phyloP scores from a whole-genome alignment of 2,888 invertebrate species.

The Galerucella pusilla region DNA sequence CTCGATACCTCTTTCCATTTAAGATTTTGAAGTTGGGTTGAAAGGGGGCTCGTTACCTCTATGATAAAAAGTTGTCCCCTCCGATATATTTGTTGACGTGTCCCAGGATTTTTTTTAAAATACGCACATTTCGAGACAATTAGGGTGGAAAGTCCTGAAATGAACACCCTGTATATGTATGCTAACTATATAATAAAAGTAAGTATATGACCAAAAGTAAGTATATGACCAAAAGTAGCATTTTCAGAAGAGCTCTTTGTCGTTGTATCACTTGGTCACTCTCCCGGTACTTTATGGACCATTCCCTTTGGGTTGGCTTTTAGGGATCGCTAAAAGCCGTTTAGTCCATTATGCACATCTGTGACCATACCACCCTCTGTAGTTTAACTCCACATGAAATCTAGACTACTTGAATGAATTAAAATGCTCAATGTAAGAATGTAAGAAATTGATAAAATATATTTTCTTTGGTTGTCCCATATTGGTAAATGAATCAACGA shows the following conservation, averaged over 20 bases:
- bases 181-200: neutral
- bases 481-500: too few species aligned
- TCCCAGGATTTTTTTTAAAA: too few species aligned
- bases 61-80: too few species aligned
- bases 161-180: too few species aligned
- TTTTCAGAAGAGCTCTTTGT: neutral
- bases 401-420: constrained; percentile 9
- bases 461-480: too few species aligned
- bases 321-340: constrained; percentile 14
- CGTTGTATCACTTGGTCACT: neutral
- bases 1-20: too few species aligned
- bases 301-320: neutral
- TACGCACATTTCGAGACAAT: too few species aligned
- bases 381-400: neutral
- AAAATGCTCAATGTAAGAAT: neutral
- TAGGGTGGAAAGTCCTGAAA: too few species aligned
- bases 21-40: too few species aligned
- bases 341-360: constrained; percentile 18
- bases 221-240: neutral
- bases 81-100: too few species aligned
- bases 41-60: too few species aligned
- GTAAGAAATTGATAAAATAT: too few species aligned
- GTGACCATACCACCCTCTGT: constrained; percentile 3
- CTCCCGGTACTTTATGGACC: constrained; percentile 2
- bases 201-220: neutral